Conservation (phyloP, 2,797 vertebrate species). For the Balearica regulorum region DNA sequence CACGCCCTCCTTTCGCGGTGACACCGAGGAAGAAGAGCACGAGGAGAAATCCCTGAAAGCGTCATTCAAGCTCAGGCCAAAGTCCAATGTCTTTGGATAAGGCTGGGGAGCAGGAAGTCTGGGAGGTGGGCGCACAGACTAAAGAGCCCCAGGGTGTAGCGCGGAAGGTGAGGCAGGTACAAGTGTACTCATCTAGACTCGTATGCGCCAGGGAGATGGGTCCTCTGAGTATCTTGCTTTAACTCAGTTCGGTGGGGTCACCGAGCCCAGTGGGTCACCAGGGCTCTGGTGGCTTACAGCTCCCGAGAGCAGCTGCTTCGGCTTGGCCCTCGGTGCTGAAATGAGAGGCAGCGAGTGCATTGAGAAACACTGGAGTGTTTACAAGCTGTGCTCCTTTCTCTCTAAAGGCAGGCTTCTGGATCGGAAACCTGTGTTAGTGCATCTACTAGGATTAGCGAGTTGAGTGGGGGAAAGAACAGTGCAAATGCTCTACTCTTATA, state of each 20-base stretch:
- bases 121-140: neutral
- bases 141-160: neutral
- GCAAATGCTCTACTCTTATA: neutral
- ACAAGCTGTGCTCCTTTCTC: neutral
- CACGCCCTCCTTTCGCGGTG: conserved; percentile 72
- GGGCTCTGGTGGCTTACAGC: neutral
- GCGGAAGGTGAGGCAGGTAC: neutral
- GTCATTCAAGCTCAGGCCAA: conserved; percentile 77
- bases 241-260: neutral
- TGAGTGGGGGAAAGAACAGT: neutral
- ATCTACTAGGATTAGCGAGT: neutral
- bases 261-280: neutral
- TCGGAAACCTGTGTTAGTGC: neutral
- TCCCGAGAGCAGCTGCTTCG: neutral
- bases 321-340: neutral
- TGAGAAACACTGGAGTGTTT: neutral
- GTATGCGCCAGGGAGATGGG: neutral
- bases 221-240: neutral
- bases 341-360: neutral
- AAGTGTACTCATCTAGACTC: neutral
- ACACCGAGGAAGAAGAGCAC: conserved; percentile 66
- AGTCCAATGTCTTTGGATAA: conserved; percentile 86
- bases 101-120: neutral
- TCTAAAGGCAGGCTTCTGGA: neutral
- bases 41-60: conserved; percentile 68